phyloP scores from a whole-genome alignment of 2,113 vertebrate species.

The Heterocephalus glaber region DNA sequence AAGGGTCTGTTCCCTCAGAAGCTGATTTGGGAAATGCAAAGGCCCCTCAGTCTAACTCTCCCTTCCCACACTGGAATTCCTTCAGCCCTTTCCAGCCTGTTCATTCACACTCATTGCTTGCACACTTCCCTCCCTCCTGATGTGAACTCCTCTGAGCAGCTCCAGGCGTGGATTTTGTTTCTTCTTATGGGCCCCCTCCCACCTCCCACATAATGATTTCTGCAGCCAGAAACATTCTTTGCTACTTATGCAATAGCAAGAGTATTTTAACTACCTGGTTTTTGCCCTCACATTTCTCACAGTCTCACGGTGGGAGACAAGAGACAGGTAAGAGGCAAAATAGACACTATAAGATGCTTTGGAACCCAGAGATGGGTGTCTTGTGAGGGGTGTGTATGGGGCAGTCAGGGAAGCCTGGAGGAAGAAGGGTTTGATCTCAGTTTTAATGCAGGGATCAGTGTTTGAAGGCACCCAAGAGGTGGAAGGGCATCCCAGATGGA shows the following conservation, averaged over 20 bases:
- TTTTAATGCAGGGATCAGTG: not conserved
- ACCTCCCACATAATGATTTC: not conserved
- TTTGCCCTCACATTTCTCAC: not conserved
- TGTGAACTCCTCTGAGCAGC: not conserved
- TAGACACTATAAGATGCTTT: not conserved
- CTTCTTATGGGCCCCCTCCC: not conserved
- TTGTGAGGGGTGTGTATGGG: not conserved
- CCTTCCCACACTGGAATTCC: not conserved
- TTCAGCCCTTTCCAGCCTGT: not conserved
- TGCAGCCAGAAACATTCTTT: not conserved
- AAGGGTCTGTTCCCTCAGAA: not conserved
- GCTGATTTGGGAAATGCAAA: not conserved
- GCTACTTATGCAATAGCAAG: not conserved
- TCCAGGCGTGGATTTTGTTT: not conserved
- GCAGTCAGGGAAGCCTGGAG: not conserved
- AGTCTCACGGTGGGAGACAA: not conserved
- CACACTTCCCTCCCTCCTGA: not conserved
- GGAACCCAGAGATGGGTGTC: not conserved
- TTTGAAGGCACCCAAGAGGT: not conserved
- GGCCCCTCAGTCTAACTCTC: not conserved
- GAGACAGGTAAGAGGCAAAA: slow-evolving; percentile 25
- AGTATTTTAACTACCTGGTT: not conserved
- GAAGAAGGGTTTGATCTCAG: not conserved
- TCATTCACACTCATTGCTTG: not conserved
- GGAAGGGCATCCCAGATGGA: not conserved